A percentile compares a stretch with the other conserved stretches of the same genome.
Evolutionary conservation across 2,888 invertebrate genomes (phyloP).

Genomic region (Ametastegia equiseti): DNA sequence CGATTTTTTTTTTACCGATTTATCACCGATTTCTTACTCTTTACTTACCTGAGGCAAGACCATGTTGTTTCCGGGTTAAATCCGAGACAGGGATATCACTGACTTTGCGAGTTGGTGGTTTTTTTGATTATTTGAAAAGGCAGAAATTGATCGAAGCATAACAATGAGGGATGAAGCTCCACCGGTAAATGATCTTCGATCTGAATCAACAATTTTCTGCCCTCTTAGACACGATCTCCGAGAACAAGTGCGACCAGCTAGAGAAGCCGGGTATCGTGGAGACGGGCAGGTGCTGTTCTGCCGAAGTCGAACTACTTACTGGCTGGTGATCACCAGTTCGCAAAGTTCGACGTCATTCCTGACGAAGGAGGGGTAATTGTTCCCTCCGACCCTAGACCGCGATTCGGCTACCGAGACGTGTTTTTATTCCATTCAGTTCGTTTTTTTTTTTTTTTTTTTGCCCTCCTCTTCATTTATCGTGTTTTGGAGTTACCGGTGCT

Average conservation of each 20-base stretch:
- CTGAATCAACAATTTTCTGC: not conserved
- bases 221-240: not conserved
- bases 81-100: too few relatives aligned
- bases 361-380: conserved; percentile 17
- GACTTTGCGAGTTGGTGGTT: too few relatives aligned
- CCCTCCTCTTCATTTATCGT: too few relatives aligned
- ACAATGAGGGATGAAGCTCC: too few relatives aligned
- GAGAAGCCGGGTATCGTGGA: not conserved
- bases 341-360: conserved; percentile 11
- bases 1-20: too few relatives aligned
- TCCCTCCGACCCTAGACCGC: not conserved
- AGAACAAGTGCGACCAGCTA: not conserved
- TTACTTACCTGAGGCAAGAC: too few relatives aligned
- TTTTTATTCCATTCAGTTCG: too few relatives aligned
- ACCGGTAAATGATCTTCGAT: not conserved
- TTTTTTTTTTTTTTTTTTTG: not conserved
- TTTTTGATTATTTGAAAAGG: too few relatives aligned
- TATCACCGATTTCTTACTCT: too few relatives aligned
- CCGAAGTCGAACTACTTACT: conserved; percentile 41
- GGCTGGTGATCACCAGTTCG: not conserved
- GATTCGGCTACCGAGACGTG: not conserved
- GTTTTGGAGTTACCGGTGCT: too few relatives aligned
- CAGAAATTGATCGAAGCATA: too few relatives aligned
- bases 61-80: too few relatives aligned
- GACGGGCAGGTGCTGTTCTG: conserved; percentile 29